phyloP scores from a whole-genome alignment of 2,113 vertebrate genomes.

The Alectura lathami region DNA sequence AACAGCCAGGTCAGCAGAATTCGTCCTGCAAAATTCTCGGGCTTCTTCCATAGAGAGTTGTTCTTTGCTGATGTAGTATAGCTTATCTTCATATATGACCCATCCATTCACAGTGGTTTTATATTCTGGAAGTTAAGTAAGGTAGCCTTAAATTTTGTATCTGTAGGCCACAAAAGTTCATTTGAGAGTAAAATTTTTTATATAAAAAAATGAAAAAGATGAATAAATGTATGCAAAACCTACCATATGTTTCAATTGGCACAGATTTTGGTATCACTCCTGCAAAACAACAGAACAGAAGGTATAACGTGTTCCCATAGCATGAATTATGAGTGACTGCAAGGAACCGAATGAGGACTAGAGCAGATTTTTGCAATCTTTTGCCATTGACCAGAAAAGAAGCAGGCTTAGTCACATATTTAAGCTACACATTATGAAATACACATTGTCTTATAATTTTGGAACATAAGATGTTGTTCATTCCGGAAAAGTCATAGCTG shows the following conservation, averaged over 20 bases:
- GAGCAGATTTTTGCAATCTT: background rate
- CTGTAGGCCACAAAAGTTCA: background rate
- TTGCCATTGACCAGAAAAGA: background rate
- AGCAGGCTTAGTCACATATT: background rate
- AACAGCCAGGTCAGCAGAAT: slow-evolving; percentile 85
- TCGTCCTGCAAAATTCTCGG: slow-evolving; percentile 82
- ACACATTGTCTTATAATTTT: background rate
- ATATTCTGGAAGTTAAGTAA: slow-evolving; percentile 73
- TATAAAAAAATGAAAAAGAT: background rate
- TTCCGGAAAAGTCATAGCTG: background rate
- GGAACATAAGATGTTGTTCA: background rate
- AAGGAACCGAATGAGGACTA: background rate
- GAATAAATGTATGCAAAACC: background rate
- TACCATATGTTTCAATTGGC: slow-evolving; percentile 76
- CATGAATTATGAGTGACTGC: background rate
- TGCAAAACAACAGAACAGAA: slow-evolving; percentile 64
- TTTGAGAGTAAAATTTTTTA: background rate
- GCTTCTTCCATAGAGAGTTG: slow-evolving; percentile 83
- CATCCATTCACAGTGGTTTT: slow-evolving; percentile 87
- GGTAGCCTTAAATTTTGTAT: background rate
- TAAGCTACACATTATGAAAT: background rate
- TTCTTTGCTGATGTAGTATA: slow-evolving; percentile 86
- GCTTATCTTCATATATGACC: slow-evolving; percentile 83
- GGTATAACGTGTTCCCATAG: rapidly evolving
- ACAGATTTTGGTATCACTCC: slow-evolving; percentile 81